phyloP scores from a whole-genome alignment of 1,140 invertebrate genomes.

The Papilio helenus region DNA sequence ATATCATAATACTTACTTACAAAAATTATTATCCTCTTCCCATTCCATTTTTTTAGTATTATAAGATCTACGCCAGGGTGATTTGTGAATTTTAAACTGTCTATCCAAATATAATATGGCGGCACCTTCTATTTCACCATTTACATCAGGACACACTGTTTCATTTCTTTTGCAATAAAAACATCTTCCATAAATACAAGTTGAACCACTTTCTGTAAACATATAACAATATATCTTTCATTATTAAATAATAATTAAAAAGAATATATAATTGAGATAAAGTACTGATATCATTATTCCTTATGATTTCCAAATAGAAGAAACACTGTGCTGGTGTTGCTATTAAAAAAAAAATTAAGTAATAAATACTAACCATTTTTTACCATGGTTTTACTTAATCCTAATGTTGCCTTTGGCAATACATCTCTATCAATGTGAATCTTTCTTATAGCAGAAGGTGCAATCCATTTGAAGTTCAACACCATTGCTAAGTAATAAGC shows the following conservation, averaged over 20 bases:
- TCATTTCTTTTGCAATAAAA: conserved; percentile 93
- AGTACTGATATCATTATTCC: too few relatives aligned
- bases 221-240: conserved; percentile 1
- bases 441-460: conserved; percentile 90
- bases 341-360: too few relatives aligned
- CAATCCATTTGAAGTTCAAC: conserved; percentile 90
- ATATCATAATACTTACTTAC: conserved; percentile 84
- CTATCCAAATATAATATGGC: conserved; percentile 92
- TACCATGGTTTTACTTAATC: conserved; percentile 85
- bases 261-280: too few relatives aligned
- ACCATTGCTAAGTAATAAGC: conserved; percentile 95
- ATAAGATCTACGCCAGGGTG: conserved; percentile 96
- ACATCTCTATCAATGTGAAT: conserved; percentile 91
- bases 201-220: conserved; percentile 77
- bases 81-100: conserved; percentile 87
- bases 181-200: conserved; percentile 95
- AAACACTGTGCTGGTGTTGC: too few relatives aligned
- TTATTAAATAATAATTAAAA: too few relatives aligned
- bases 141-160: conserved; percentile 90
- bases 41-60: conserved; percentile 90
- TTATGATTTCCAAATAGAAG: too few relatives aligned
- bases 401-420: conserved; percentile 86
- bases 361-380: too few relatives aligned
- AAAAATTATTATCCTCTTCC: conserved; percentile 91
- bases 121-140: conserved; percentile 90